phyloP scores from a whole-genome alignment of 2,797 vertebrate genomes.

The Sebastes jordani region DNA sequence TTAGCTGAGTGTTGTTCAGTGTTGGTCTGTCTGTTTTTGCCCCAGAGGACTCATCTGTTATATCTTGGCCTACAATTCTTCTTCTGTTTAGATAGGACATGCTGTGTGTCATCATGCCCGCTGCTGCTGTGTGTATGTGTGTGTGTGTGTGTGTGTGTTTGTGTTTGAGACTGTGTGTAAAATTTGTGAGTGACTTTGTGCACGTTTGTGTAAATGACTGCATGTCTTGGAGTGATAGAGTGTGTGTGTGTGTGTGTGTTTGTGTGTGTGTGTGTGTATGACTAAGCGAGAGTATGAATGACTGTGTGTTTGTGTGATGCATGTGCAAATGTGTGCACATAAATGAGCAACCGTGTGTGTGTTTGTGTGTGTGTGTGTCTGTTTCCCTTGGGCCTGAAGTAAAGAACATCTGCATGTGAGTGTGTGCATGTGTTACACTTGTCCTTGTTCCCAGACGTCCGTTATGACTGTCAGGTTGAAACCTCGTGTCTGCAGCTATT shows the following conservation, averaged over 20 bases:
- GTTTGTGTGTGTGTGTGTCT: background rate
- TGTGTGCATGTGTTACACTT: background rate
- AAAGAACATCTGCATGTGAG: conserved; percentile 16
- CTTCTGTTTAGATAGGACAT: conserved; percentile 41
- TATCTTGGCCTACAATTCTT: conserved; percentile 15
- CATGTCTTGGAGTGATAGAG: background rate
- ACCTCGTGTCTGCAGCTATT: background rate
- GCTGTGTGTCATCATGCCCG: conserved; percentile 38
- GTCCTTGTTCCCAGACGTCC: background rate
- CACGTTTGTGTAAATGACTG: background rate
- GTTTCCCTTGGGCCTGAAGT: conserved; percentile 10
- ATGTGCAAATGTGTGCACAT: background rate
- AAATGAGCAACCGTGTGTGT: conserved; percentile 19
- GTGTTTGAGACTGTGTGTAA: background rate
- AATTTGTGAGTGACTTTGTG: background rate
- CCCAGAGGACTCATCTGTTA: conserved; percentile 28
- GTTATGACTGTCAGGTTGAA: background rate
- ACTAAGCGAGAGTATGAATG: background rate
- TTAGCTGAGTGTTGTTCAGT: background rate
- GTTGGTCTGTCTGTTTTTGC: background rate
- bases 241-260: background rate
- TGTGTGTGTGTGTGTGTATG: background rate
- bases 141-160: background rate
- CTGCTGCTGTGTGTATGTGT: background rate
- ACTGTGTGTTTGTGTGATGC: background rate